Conservation (phyloP, 2,113 vertebrate species). For the Hoplias malabaricus region DNA sequence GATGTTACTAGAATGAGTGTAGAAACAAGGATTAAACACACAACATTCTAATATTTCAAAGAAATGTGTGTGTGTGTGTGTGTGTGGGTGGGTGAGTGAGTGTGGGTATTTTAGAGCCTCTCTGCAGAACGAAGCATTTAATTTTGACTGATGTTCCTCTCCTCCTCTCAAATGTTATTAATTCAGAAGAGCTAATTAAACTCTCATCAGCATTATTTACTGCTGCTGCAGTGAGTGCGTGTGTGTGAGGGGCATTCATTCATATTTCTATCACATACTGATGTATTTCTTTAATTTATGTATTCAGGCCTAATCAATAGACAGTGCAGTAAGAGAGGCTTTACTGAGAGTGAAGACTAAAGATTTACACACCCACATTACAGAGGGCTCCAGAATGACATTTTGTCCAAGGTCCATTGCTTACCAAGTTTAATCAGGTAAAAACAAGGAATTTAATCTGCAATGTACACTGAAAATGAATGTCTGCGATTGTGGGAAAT, state of each 20-base stretch:
- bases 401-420: too few species aligned
- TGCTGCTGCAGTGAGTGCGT: background rate
- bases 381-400: too few species aligned
- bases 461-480: too few species aligned
- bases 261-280: background rate
- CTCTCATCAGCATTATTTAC: slow-evolving; percentile 24
- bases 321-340: background rate
- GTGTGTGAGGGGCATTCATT: background rate
- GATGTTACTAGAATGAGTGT: too few species aligned
- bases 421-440: too few species aligned
- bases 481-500: too few species aligned
- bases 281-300: background rate
- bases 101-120: background rate
- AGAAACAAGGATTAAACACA: too few species aligned
- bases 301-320: background rate
- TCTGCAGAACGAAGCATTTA: background rate
- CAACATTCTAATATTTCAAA: too few species aligned
- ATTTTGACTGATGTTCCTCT: slow-evolving; percentile 26
- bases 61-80: background rate
- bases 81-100: too few species aligned
- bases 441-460: too few species aligned
- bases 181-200: slow-evolving; percentile 40
- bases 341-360: too few species aligned
- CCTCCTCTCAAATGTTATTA: slow-evolving; percentile 29
- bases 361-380: too few species aligned